phyloP scores from a whole-genome alignment of 1,140 invertebrate genomes.

The Zaprionus ghesquierei region DNA sequence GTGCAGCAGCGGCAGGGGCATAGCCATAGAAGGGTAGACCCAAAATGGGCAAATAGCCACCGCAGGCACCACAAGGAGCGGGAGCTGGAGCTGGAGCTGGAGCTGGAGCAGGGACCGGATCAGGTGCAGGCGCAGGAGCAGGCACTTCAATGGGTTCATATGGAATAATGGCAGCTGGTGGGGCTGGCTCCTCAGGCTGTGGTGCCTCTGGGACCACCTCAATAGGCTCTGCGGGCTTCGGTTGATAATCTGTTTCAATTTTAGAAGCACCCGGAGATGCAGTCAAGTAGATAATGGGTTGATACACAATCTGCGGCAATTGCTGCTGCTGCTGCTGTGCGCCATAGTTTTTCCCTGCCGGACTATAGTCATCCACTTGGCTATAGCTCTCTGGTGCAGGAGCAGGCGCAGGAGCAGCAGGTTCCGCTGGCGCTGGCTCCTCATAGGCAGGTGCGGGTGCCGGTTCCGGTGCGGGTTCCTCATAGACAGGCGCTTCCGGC shows the following conservation, averaged over 20 bases:
- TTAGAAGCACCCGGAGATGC: constrained; percentile 19
- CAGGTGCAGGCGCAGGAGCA: background rate
- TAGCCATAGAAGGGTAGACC: constrained; percentile 23
- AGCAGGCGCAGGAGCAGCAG: background rate
- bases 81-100: constrained; percentile 13
- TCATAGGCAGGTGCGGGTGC: constrained; percentile 14
- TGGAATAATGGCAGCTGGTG: background rate
- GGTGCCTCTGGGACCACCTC: constrained; percentile 9
- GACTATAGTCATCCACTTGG: constrained; percentile 26
- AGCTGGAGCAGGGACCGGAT: constrained; percentile 1
- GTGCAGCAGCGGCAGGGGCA: background rate
- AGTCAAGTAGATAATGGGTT: constrained; percentile 64
- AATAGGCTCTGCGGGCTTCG: constrained; percentile 16
- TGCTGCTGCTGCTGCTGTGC: constrained; percentile 44
- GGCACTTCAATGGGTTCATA: constrained; percentile 5
- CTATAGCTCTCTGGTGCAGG: constrained; percentile 35
- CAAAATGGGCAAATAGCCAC: constrained; percentile 13
- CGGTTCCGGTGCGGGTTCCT: constrained; percentile 6
- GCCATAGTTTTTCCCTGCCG: constrained; percentile 30
- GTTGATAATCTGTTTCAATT: background rate
- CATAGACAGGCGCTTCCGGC: constrained; percentile 29
- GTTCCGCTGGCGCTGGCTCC: background rate
- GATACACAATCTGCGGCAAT: constrained; percentile 64
- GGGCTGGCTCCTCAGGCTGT: constrained; percentile 18
- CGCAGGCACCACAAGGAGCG: constrained; percentile 21